Base-by-base conservation (phyloP, 1,140 invertebrate species). In the Heliconius nattereri region DNA sequence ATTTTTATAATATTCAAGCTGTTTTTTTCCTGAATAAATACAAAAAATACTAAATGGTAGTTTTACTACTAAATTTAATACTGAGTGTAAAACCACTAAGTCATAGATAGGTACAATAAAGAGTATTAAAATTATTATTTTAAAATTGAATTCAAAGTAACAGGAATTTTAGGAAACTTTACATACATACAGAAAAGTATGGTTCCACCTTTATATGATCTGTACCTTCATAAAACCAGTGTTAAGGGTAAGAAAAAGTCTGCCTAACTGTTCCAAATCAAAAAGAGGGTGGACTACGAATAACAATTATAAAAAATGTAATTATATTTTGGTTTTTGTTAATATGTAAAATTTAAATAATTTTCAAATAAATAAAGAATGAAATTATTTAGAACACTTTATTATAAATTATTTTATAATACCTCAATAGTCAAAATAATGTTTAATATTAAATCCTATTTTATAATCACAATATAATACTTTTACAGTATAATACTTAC, bases 381-480 rank as follows among this genome's bases (percentile, higher is more conserved):
- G 2, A 0, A 35, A n/a, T 40, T 20, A 45, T 40, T 49, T 45
- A n/a, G 40, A 73, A 73, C 23, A 40, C 23, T 26, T 73, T 73
- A 45, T 74, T 66, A 66, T 35, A 74, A 52, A 54, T 54, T 74
- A 73, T 74, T 74, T 57, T 32, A 54, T 54, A 74, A 75, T 26
- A 66, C 60, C 23, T 66, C 26, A 66, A 66, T 26, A 66, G 60
- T 66, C 26, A 66, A 66, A 29, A 66, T 66, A 66, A 66, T 26
- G 26, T 29, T 66, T 26, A 29, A 29, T 66, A 66, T 23, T 29
- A 66, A 13, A 29, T 66, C 60, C 16, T 66, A 66, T 66, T 26
- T 66, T 75, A 75, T 23, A 75, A 60, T 60, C 49, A 66, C 37
- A 40, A 75, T 60, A 54, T 75, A 75, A 75, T 75, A 75, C 74